Base-by-base conservation (phyloP, 2,113 vertebrate species). In the Neotoma lepida region DNA sequence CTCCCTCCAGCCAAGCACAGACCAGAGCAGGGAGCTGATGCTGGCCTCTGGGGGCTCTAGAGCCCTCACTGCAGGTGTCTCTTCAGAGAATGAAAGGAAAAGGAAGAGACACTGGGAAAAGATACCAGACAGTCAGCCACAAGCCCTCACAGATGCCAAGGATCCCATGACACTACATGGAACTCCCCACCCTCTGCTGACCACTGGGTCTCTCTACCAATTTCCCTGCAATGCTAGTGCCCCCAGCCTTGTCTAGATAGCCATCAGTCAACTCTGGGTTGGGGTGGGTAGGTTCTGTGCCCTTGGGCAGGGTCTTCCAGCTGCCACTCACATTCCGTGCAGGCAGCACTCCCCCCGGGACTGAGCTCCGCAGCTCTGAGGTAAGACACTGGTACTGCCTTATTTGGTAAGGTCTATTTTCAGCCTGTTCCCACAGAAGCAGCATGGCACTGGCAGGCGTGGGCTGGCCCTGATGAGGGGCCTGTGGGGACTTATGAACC, bases 401-500 rank as follows among this genome's bases (percentile, higher is more conserved):
- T 95, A 96, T 93, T 95, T 93, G 92, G 95, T 15, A 28, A 28
- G 10, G 82, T 89, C 95, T 96, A 89, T 96, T 95, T 82, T 35
- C 49, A 44, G 92, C 15, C 0, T 30, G 22, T 51, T 63, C 80
- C 63, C 88, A 22, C 10, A 24, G 54, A 77, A 54, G 5, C 61
- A 33, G 58, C n/a, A 0, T 0, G 20, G 73, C 1, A 35, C 88
- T 89, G 94, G 56, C 94, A 87, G 51, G 90, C 51, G 91, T 96
- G 91, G 97, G 96, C 8, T 76, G 86, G 7, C 54, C 81, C 82
- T 71, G 89, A 84, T 2, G 41, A 66, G 89, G 88, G 80, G 76
- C 68, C 93, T 30, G 0, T 5, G 66, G 92, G 92, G 93, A 91
- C 66, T 61, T 0, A 0, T 56, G 66, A 89, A 70, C 90, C 71